These are phyloP conservation scores for Urosaurus nigricauda DNA, from an alignment of 2,797 vertebrate species.

Conservation along the genomic window DNA sequence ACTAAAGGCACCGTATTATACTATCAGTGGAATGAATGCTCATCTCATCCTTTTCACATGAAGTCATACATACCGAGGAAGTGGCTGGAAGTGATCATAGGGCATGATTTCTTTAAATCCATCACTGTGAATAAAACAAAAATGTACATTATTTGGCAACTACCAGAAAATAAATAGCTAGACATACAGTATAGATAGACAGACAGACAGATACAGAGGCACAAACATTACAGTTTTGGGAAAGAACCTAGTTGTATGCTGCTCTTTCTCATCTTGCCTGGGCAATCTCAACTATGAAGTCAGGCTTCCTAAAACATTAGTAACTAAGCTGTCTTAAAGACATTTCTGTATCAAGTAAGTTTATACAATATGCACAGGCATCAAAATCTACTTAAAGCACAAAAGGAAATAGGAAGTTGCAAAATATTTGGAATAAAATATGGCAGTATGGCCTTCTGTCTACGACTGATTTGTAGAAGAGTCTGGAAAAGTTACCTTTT, in stretches of 20 bases:
- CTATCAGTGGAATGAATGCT: conserved; percentile 30
- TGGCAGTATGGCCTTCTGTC: not conserved
- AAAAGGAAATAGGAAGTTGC: not conserved
- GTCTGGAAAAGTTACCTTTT: too few relatives aligned
- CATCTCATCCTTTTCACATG: not conserved
- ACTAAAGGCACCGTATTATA: not conserved
- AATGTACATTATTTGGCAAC: conserved; percentile 59
- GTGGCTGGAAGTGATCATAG: conserved; percentile 94
- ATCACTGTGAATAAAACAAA: conserved; percentile 84
- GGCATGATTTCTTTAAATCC: conserved; percentile 97
- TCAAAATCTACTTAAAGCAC: not conserved
- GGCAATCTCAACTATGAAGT: not conserved
- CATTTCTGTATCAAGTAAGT: not conserved
- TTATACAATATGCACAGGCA: not conserved
- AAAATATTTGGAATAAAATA: not conserved
- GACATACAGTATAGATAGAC: too few relatives aligned
- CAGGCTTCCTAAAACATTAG: not conserved
- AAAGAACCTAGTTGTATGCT: not conserved
- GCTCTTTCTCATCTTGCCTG: not conserved
- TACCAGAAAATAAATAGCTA: not conserved
- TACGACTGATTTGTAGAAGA: not conserved
- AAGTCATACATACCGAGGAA: conserved; percentile 88
- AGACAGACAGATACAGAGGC: not conserved
- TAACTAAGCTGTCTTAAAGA: not conserved
- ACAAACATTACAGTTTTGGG: not conserved